Conservation (phyloP, 2,888 invertebrate species). For the Drosophila antonietae region DNA sequence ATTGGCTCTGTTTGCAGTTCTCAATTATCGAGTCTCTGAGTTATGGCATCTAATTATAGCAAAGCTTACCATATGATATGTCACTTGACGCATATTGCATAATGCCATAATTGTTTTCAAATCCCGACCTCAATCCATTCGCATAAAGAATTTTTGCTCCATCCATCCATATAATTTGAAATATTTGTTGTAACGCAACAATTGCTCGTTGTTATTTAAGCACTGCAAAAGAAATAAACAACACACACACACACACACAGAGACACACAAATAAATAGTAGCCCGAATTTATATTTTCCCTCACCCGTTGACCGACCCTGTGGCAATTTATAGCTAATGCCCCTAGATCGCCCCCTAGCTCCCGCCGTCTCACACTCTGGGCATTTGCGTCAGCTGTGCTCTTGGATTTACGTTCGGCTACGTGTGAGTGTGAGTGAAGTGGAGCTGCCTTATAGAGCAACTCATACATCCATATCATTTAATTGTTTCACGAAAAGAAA, state of each 20-base stretch:
- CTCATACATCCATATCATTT: conserved; percentile 55
- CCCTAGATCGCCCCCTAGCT: neutral
- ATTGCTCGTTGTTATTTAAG: conserved; percentile 58
- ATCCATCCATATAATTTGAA: conserved; percentile 47
- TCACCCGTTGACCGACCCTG: conserved; percentile 55
- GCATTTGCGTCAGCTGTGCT: conserved; percentile 70
- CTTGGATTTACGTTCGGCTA: conserved; percentile 53
- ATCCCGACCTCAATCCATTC: conserved; percentile 35
- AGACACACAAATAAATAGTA: conserved; percentile 31
- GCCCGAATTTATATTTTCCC: conserved; percentile 15
- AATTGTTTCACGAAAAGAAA: conserved; percentile 61
- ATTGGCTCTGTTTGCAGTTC: conserved; percentile 37
- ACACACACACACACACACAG: neutral
- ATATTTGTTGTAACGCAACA: conserved; percentile 59
- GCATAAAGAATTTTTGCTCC: conserved; percentile 8
- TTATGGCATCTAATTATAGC: conserved; percentile 58
- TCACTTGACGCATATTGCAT: conserved; percentile 57
- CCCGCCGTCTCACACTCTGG: neutral
- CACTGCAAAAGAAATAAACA: conserved; percentile 40
- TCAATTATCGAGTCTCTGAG: conserved; percentile 52
- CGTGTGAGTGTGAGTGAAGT: conserved; percentile 40
- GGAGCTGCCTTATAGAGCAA: conserved; percentile 39
- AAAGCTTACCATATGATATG: conserved; percentile 33
- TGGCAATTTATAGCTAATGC: conserved; percentile 38
- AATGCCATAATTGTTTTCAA: conserved; percentile 33